Base-by-base conservation (phyloP, 1,140 invertebrate genomes). In the Pararge aegeria region DNA sequence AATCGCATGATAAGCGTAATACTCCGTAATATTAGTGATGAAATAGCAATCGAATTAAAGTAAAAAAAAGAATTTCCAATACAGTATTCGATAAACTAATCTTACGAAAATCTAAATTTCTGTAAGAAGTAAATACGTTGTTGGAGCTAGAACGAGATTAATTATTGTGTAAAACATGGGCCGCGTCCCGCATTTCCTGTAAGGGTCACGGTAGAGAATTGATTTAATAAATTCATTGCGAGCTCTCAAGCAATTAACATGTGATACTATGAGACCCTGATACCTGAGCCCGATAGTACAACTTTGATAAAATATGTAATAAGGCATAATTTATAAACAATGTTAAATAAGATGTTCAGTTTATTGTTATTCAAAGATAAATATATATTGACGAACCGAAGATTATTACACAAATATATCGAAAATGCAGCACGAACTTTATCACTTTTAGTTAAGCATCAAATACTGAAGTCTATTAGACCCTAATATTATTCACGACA, bases 81-180 rank as follows among this genome's bases (percentile, higher is more conserved):
- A n/a, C n/a, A n/a, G n/a, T n/a, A n/a, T n/a, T n/a, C n/a, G 27
- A 0, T 1, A 27, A 27, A 27, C 5, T 27, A 27, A 27, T 42
- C 50, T 58, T 30, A 51, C 21, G n/a, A 16, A 30, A 58, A 30
- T 34, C 27, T 37, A 20, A 54, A 49, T 61, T 61, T 57, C 56
- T 61, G 68, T 54, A 64, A 61, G 63, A 64, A 70, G 57, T 38
- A 68, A 70, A 73, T 61, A 60, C 37, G 67, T 66, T 67, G 65
- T 65, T 52, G 53, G 44, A 44, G 56, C 60, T 68, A 54, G 51
- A 60, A 42, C 18, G 49, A 48, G 16, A 56, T 63, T 48, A 60
- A 59, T 66, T 55, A 51, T 55, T 56, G 51, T 29, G 34, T 30
- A 55, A 50, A 50, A 49, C 53, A 54, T 18, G 29, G 44, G 24